Base-by-base conservation (phyloP, 2,888 invertebrate species). In the Scaptomyza flava region DNA sequence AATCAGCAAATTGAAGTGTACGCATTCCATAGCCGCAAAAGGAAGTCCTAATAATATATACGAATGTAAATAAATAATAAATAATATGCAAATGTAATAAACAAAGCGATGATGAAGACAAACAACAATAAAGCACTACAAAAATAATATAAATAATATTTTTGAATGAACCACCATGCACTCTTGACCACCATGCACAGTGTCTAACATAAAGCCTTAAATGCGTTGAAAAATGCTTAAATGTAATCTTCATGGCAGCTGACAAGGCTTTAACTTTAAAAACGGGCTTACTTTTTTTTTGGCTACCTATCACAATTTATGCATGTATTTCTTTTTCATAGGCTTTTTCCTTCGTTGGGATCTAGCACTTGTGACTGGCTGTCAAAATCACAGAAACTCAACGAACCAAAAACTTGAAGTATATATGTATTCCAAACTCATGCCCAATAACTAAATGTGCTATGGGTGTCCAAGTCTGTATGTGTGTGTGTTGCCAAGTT, bases 81-180 rank as follows among this genome's bases (percentile, higher is more conserved):
- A 87, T 80, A 83, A 81, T 83, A 84, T 84, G 83, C 81, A 84
- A 84, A 84, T 88, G 83, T 86, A 86, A 84, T 88, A 84, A 84
- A 88, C 83, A 84, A 86, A 69, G 61, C 64, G 66, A 75, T 57
- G 75, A 80, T 54, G 75, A 75, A 75, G 70, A 75, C 60, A 66
- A 66, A 70, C 46, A 73, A 48, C 52, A 62, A 41, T 7, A 42
- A 56, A 14, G 8, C 52, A 3, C 20, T 31, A 34, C 43, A 50
- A 34, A 23, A 53, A 7, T 17, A 56, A 45, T 36, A 46, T 36
- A 12, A 42, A 57, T 41, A 60, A 66, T 52, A 68, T 65, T 70
- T 57, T 68, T 76, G 71, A 72, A 79, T 68, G 65, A 78, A 76
- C 78, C 73, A 64, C 68, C 78, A 68, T 68, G 73, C 72, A 78